A percentile compares a stretch with the other conserved stretches of the same genome.
phyloP scores from a whole-genome alignment of 2,888 invertebrate genomes.

The Leucophenga maculata region DNA sequence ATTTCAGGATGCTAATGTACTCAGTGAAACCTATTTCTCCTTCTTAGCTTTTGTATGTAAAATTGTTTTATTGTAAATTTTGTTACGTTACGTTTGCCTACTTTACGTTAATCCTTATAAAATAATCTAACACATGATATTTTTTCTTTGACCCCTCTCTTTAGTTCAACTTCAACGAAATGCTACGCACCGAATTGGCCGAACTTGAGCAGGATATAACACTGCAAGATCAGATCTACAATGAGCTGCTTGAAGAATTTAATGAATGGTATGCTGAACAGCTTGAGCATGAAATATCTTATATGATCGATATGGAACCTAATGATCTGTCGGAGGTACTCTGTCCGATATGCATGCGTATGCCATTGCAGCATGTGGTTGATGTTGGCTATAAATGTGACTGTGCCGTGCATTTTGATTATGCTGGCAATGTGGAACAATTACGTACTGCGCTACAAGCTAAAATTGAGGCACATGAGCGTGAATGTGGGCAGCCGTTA shows the following conservation, averaged over 20 bases:
- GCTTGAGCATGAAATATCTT: conserved; percentile 58
- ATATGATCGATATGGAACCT: conserved; percentile 63
- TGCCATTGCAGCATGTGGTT: conserved; percentile 37
- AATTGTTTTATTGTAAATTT: too few relatives aligned
- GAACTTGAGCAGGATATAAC: conserved; percentile 64
- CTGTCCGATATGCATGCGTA: conserved; percentile 75
- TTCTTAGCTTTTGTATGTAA: too few relatives aligned
- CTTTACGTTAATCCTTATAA: background rate
- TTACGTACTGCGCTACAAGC: conserved; percentile 46
- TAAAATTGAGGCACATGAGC: conserved; percentile 55
- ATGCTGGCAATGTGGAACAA: conserved; percentile 39
- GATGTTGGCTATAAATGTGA: conserved; percentile 64
- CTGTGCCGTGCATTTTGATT: conserved; percentile 68
- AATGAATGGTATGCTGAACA: conserved; percentile 67
- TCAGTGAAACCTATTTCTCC: too few relatives aligned
- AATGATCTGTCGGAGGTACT: conserved; percentile 72
- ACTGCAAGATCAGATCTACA: conserved; percentile 65
- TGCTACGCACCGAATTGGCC: conserved; percentile 64
- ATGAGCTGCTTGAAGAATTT: conserved; percentile 63
- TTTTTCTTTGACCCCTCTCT: background rate
- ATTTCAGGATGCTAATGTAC: too few relatives aligned
- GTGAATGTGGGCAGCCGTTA: conserved; percentile 52
- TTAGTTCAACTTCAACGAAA: conserved; percentile 50
- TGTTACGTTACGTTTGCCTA: too few relatives aligned
- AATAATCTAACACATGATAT: background rate